phyloP scores from a whole-genome alignment of 2,113 vertebrate species.

The Clupea harengus region DNA sequence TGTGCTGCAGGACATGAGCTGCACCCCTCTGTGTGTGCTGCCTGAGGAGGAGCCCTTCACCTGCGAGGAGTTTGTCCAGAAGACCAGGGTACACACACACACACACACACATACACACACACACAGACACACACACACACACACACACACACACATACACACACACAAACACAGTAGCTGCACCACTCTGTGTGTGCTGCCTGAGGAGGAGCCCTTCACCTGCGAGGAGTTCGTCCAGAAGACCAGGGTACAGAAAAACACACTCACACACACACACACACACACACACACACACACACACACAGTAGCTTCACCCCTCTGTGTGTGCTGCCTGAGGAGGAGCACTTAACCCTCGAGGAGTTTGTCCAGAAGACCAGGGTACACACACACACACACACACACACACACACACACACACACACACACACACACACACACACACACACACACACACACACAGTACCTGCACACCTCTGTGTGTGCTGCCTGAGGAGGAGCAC shows the following conservation, averaged over 20 bases:
- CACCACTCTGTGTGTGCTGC: constrained; percentile 77
- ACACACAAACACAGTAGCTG: constrained; percentile 4
- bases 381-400: constrained; percentile 2
- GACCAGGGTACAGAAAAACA: constrained; percentile 57
- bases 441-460: not conserved
- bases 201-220: constrained; percentile 77
- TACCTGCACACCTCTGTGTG: constrained; percentile 66
- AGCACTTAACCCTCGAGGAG: constrained; percentile 82
- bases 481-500: constrained; percentile 81
- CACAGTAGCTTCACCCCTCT: constrained; percentile 61
- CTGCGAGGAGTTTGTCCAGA: constrained; percentile 86
- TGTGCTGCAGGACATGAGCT: constrained; percentile 83
- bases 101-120: not conserved
- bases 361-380: constrained; percentile 81
- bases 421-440: not conserved
- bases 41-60: constrained; percentile 81
- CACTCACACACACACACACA: not conserved
- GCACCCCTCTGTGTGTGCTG: constrained; percentile 73
- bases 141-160: not conserved
- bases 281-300: not conserved
- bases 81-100: constrained; percentile 63
- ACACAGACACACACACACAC: not conserved
- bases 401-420: not conserved
- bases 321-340: constrained; percentile 80
- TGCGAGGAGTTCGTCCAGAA: constrained; percentile 86